Conservation (phyloP, 2,797 vertebrate genomes). For the Anabas testudineus region DNA sequence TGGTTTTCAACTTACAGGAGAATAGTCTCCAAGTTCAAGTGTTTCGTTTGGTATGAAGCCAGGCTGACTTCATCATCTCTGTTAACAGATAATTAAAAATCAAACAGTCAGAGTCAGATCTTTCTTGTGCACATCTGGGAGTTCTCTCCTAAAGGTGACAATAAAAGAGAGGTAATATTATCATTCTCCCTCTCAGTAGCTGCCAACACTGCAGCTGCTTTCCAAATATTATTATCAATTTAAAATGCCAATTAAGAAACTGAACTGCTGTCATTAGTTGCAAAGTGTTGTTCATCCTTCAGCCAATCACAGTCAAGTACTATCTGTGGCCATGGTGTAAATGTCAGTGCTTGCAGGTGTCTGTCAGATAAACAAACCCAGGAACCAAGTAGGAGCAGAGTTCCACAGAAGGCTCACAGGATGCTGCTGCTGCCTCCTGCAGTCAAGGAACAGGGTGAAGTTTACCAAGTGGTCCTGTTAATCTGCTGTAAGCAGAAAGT, state of each 20-base stretch:
- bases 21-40: too few relatives aligned
- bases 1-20: too few relatives aligned
- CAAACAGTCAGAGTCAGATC: too few relatives aligned
- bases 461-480: slow-evolving; percentile 62
- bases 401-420: slow-evolving; percentile 27
- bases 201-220: too few relatives aligned
- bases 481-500: slow-evolving; percentile 78
- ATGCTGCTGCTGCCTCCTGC: slow-evolving; percentile 22
- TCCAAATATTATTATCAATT: not conserved
- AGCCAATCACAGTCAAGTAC: slow-evolving; percentile 24
- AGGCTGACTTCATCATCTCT: too few relatives aligned
- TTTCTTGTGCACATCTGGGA: too few relatives aligned
- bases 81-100: too few relatives aligned
- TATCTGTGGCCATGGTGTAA: not conserved
- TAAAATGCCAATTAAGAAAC: not conserved
- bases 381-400: not conserved
- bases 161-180: too few relatives aligned
- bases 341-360: not conserved
- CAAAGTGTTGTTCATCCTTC: not conserved
- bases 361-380: not conserved
- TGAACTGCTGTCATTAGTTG: not conserved
- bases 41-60: too few relatives aligned
- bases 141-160: too few relatives aligned
- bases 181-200: too few relatives aligned
- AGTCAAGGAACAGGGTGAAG: slow-evolving; percentile 33